Evolutionary conservation across 2,888 invertebrate species (phyloP).

Genomic region (Tenthredo notha): DNA sequence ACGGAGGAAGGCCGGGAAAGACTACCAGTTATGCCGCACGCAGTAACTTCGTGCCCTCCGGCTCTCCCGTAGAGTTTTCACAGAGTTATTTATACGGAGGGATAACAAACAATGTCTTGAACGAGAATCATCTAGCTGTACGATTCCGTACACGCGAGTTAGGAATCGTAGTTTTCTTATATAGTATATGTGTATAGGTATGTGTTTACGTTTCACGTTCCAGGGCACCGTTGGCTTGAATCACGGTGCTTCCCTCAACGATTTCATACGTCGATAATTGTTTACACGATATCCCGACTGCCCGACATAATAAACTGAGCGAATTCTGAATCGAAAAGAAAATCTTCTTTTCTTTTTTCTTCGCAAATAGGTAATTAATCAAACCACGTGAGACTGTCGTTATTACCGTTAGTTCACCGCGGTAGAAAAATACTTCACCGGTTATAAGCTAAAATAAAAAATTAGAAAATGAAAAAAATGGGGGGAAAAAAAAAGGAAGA

Average conservation of each 20-base stretch:
- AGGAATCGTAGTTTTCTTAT: not conserved
- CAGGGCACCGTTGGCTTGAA: conserved; percentile 23
- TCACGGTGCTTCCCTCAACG: not conserved
- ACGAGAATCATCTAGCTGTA: conserved; percentile 20
- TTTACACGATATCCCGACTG: not conserved
- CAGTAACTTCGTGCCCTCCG: conserved; percentile 22
- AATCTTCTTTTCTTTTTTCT: not conserved
- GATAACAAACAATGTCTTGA: conserved; percentile 44
- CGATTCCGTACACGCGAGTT: not conserved
- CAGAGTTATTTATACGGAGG: conserved; percentile 44
- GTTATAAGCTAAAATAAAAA: not conserved
- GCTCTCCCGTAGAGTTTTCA: conserved; percentile 47
- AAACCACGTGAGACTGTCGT: not conserved
- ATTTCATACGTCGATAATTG: not conserved
- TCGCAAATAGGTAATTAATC: not conserved
- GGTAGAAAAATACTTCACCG: not conserved
- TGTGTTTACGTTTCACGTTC: conserved; percentile 25
- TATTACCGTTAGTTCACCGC: not conserved
- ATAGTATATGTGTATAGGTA: not conserved
- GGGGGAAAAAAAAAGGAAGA: too few species aligned
- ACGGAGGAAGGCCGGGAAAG: conserved; percentile 2
- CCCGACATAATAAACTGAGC: conserved; percentile 6
- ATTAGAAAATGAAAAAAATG: not conserved
- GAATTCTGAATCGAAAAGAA: not conserved
- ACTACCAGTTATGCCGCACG: conserved; percentile 3